Base-by-base conservation (phyloP, 2,888 invertebrate genomes). In the Ctena decussata region DNA sequence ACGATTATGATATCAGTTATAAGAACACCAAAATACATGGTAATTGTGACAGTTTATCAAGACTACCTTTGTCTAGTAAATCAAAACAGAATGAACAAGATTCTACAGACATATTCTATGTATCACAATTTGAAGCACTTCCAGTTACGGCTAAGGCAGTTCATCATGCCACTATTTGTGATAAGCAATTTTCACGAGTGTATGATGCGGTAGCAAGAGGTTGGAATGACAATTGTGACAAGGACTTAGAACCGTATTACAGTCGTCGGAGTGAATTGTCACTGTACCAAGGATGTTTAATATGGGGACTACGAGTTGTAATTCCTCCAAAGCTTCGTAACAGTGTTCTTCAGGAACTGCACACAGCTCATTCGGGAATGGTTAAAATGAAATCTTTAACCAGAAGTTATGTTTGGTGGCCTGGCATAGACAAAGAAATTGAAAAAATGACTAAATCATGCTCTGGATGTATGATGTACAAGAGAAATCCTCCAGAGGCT, bases 361-460 rank as follows among this genome's bases (percentile, higher is more conserved):
- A 94, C 84, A 71, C 81, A 24, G 79, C 82, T 32, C 94, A 94
- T 81, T 89, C 91, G 11, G 94, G 94, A 0, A 90, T 91, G 21
- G 85, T 84, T 0, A 84, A 92, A 27, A 93, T 93, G 91, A 94
- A 94, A 77, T 53, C 77, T 6, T 57, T 94, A 2, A 92, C 93
- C 11, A 65, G 94, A 27, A 84, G 86, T 44, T 84, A 87, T 75
- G 93, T 93, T 35, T 95, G 91, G 86, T 94, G 94, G 94, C 79
- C 84, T 27, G 79, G 82, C 8, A 80, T 91, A 12, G 89, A 92
- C 57, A 27, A 46, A 15, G 86, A 89, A 37, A 74, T 91, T 8
- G 91, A 90, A 32, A 87, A 91, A 8, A 85, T 93, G 35, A 91
- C 91, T 0, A 76, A 82, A 35, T 46, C 41, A 21, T 89, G 82